These are phyloP conservation scores for Fragum fragum DNA, from an alignment of 2,888 invertebrate species.

Conservation along the genomic window DNA sequence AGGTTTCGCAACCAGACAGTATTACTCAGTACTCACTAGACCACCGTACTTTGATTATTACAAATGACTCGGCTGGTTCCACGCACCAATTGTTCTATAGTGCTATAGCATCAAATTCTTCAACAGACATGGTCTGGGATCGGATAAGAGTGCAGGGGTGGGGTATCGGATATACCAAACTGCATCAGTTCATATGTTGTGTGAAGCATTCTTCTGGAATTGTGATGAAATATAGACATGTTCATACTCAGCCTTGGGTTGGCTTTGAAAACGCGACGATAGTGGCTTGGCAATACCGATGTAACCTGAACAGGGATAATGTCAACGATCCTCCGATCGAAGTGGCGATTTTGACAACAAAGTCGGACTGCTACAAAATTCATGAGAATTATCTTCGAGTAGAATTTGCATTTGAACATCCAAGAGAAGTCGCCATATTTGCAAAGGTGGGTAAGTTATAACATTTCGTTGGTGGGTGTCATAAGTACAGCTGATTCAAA, in stretches of 20 bases:
- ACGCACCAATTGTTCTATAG: slow-evolving; percentile 2
- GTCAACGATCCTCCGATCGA: not conserved
- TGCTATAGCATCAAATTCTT: slow-evolving; percentile 7
- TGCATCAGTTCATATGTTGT: slow-evolving; percentile 1
- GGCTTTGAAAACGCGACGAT: not conserved
- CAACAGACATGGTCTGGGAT: not conserved
- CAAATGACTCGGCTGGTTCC: not conserved
- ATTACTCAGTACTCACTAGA: not conserved
- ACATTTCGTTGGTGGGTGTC: too few relatives aligned
- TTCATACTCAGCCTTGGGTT: not conserved
- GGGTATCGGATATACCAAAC: not conserved
- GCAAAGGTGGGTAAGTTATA: too few relatives aligned
- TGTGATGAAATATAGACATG: slow-evolving; percentile 3
- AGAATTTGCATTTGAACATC: not conserved
- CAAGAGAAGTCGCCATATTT: slow-evolving; percentile 1
- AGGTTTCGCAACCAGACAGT: too few relatives aligned
- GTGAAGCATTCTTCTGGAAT: slow-evolving; percentile 4
- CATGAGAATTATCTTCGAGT: not conserved
- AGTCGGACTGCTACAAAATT: not conserved
- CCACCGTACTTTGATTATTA: not conserved
- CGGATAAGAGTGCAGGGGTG: slow-evolving; percentile 7
- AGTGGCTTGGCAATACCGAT: slow-evolving; percentile 21
- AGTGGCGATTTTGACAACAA: not conserved
- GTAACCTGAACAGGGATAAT: not conserved
- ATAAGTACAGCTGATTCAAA: too few relatives aligned